Conservation (phyloP, 2,888 invertebrate species). For the Allophyes oxyacanthae region DNA sequence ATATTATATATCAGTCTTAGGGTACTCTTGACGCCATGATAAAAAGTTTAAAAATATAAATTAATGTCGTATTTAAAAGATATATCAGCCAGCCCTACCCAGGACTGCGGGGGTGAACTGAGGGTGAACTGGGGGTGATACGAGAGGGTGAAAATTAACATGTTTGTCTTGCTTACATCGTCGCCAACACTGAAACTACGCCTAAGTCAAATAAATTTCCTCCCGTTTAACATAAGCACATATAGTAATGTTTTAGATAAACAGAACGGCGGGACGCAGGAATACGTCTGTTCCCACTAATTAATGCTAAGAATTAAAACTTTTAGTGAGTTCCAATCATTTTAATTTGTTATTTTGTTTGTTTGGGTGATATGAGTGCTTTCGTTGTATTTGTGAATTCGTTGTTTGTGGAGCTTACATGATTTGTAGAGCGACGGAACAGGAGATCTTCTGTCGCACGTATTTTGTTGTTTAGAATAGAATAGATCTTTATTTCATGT, state of each 20-base stretch:
- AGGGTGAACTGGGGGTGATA: conserved; percentile 50
- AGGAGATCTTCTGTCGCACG: too few species aligned
- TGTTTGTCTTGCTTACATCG: conserved; percentile 88
- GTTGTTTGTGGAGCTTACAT: too few species aligned
- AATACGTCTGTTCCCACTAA: conserved; percentile 70
- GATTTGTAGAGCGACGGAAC: too few species aligned
- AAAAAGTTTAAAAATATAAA: conserved; percentile 10
- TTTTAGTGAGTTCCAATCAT: conserved; percentile 70
- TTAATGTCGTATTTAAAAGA: conserved; percentile 31
- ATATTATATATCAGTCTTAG: too few species aligned
- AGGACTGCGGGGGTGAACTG: too few species aligned
- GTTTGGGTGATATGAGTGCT: conserved; percentile 36
- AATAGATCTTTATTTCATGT: too few species aligned
- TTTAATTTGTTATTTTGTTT: conserved; percentile 57
- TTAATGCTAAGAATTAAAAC: conserved; percentile 85
- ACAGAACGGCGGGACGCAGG: conserved; percentile 64
- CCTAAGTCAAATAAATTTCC: conserved; percentile 87
- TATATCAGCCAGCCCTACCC: conserved; percentile 50
- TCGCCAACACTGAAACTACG: conserved; percentile 85
- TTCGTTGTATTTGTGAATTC: not conserved
- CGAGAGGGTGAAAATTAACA: conserved; percentile 83
- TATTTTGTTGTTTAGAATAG: too few species aligned
- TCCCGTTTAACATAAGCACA: conserved; percentile 82
- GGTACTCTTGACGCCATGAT: too few species aligned
- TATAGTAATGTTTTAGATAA: conserved; percentile 82